Evolutionary conservation across 2,797 vertebrate species (phyloP).

Genomic region (Otolemur crassicaudatus): DNA sequence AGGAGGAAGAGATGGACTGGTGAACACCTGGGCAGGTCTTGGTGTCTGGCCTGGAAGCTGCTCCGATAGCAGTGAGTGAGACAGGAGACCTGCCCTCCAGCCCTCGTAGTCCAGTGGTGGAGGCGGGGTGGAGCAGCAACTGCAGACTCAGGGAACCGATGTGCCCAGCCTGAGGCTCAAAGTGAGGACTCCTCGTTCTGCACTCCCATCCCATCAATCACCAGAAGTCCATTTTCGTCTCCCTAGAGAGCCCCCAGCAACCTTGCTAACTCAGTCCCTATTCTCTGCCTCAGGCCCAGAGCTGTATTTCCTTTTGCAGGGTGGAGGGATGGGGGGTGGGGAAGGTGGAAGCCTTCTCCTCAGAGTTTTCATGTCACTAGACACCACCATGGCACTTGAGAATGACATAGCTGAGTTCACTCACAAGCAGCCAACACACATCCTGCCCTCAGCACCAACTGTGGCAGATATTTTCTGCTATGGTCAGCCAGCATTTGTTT

Average conservation of each 20-base stretch:
- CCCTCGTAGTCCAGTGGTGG: background rate
- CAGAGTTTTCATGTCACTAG: background rate
- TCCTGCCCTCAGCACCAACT: background rate
- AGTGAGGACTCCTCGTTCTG: background rate
- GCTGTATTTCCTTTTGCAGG: background rate
- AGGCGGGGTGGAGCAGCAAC: background rate
- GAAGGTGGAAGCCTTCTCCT: background rate
- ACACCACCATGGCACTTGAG: background rate
- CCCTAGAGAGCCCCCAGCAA: background rate
- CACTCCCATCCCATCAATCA: background rate
- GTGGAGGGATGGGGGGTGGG: background rate
- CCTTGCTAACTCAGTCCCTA: background rate
- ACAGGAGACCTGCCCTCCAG: too few species aligned
- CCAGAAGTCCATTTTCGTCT: background rate
- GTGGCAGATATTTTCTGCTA: background rate
- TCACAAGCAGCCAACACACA: rapidly evolving
- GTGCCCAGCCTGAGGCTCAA: background rate
- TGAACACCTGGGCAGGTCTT: background rate
- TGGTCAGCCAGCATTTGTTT: background rate
- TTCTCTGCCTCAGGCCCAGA: background rate
- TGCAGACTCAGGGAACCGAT: background rate
- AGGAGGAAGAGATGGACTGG: background rate
- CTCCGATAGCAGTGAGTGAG: background rate
- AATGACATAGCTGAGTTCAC: background rate
- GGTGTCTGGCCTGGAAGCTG: background rate